Conservation (phyloP, 2,888 invertebrate genomes). For the Brassicogethes aeneus region DNA sequence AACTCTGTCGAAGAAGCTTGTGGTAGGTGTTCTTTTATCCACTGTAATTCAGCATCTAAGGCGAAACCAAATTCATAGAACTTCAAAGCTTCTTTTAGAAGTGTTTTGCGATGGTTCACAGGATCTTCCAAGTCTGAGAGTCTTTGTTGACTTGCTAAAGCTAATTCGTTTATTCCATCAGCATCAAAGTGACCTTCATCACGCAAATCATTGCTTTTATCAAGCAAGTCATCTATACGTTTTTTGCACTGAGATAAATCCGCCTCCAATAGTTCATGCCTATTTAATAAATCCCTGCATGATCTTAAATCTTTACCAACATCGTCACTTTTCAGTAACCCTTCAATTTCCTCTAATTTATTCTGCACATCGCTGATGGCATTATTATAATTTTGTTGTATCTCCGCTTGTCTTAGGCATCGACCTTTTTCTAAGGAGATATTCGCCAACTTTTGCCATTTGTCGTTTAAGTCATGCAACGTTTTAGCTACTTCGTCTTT, state of each 20-base stretch:
- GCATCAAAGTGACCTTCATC: slow-evolving; percentile 94
- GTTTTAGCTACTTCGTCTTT: slow-evolving; percentile 61
- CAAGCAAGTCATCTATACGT: slow-evolving; percentile 67
- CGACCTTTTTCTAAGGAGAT: slow-evolving; percentile 58
- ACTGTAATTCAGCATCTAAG: slow-evolving; percentile 84
- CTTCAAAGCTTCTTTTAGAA: slow-evolving; percentile 73
- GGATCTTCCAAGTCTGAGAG: slow-evolving; percentile 67
- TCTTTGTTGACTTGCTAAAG: slow-evolving; percentile 60
- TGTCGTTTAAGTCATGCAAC: slow-evolving; percentile 59
- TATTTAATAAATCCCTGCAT: slow-evolving; percentile 83
- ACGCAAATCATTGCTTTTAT: slow-evolving; percentile 81
- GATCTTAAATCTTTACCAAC: slow-evolving; percentile 83
- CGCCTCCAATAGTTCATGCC: slow-evolving; percentile 80
- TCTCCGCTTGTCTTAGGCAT: slow-evolving; percentile 79
- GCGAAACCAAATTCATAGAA: slow-evolving; percentile 93
- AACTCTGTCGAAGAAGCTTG: slow-evolving; percentile 66
- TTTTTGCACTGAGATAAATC: slow-evolving; percentile 80
- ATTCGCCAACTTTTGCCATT: slow-evolving; percentile 68
- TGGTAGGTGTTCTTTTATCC: slow-evolving; percentile 87
- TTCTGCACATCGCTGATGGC: slow-evolving; percentile 83
- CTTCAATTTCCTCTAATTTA: slow-evolving; percentile 79
- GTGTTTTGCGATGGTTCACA: slow-evolving; percentile 59
- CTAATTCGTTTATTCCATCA: slow-evolving; percentile 70
- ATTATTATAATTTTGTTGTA: slow-evolving; percentile 69
- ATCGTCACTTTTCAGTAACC: slow-evolving; percentile 68